A percentile compares a stretch with the other conserved stretches of the same genome.
phyloP scores from a whole-genome alignment of 2,797 vertebrate genomes.

The Moxostoma hubbsi region DNA sequence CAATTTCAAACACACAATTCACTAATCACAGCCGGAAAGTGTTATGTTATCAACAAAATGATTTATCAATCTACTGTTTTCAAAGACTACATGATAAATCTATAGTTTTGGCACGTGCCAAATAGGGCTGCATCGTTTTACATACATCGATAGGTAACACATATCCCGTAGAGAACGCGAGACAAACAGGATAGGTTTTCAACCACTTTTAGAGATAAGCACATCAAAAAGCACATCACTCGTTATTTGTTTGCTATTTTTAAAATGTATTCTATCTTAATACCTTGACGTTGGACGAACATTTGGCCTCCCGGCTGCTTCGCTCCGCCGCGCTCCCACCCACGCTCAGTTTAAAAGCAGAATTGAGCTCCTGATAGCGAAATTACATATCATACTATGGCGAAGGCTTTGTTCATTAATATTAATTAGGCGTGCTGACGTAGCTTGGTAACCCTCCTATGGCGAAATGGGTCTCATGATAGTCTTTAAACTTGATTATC shows the following conservation, averaged over 20 bases:
- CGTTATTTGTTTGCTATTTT: background rate
- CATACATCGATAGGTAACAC: slow-evolving; percentile 11
- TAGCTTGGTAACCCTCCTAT: background rate
- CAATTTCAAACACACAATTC: background rate
- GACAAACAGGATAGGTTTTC: slow-evolving; percentile 1
- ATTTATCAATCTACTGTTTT: background rate
- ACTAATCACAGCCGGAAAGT: background rate
- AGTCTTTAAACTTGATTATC: no score
- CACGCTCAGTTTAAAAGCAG: slow-evolving; percentile 61
- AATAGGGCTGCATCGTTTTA: background rate
- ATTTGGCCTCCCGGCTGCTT: slow-evolving; percentile 52
- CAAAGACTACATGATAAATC: background rate
- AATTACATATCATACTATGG: slow-evolving; percentile 27
- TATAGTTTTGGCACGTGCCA: slow-evolving; percentile 37
- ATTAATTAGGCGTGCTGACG: background rate
- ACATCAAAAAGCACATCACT: no score
- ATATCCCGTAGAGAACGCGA: slow-evolving; percentile 9
- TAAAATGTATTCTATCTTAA: slow-evolving; percentile 39
- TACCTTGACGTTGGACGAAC: slow-evolving; percentile 58
- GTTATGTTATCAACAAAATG: background rate
- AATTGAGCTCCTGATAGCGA: slow-evolving; percentile 11
- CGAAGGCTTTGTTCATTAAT: background rate
- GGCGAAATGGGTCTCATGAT: background rate
- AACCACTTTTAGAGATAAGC: no score
- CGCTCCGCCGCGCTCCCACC: slow-evolving; percentile 69